Evolutionary conservation across 2,797 vertebrate species (phyloP).

Genomic region (Loris lydekkerianus): DNA sequence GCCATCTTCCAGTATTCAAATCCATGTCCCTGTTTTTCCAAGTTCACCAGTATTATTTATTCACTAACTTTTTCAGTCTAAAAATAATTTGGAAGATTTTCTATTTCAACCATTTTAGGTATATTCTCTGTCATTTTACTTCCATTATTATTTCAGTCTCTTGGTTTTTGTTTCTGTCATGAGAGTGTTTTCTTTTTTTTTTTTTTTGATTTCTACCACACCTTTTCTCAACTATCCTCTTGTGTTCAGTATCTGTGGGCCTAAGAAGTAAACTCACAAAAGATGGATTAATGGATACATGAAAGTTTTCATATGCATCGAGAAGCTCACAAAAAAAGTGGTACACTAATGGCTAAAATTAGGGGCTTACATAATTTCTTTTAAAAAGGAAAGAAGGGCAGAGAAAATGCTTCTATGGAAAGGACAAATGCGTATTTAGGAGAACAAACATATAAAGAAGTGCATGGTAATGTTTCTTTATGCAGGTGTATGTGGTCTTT

Average conservation of each 20-base stretch:
- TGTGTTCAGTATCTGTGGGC: too few relatives aligned
- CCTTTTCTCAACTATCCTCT: neutral
- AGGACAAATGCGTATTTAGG: neutral
- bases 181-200: neutral
- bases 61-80: neutral
- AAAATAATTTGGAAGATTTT: neutral
- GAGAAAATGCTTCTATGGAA: neutral
- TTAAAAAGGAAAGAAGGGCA: neutral
- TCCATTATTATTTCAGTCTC: neutral
- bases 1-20: neutral
- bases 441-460: neutral
- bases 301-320: neutral
- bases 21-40: neutral
- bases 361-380: neutral
- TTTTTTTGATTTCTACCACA: neutral
- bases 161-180: neutral
- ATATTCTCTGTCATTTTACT: neutral
- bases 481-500: too few relatives aligned
- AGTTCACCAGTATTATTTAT: neutral
- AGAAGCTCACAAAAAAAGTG: neutral
- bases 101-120: neutral
- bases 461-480: neutral
- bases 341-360: neutral
- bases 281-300: neutral
- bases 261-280: neutral